Evolutionary conservation across 1,140 invertebrate species (phyloP).

Genomic region (Platorchestia sp.): DNA sequence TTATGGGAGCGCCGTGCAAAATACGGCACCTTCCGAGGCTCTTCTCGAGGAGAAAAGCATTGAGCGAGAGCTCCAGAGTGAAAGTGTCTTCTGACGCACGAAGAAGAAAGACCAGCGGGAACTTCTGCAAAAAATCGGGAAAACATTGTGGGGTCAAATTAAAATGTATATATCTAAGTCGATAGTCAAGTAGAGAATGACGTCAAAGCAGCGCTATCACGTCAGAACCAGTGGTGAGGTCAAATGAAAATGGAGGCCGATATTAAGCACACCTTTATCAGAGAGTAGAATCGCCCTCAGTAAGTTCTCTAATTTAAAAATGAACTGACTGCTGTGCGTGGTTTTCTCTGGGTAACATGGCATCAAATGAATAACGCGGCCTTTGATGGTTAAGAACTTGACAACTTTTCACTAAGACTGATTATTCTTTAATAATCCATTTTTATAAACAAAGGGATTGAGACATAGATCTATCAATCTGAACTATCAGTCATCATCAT

Average conservation of each 20-base stretch:
- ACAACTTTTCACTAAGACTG: too few species aligned
- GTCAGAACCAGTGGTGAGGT: not conserved
- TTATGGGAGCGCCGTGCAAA: constrained; percentile 36
- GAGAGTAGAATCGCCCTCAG: too few species aligned
- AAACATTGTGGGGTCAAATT: not conserved
- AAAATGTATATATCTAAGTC: not conserved
- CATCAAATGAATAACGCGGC: too few species aligned
- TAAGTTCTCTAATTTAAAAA: too few species aligned
- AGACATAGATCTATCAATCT: too few species aligned
- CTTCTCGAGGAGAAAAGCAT: constrained; percentile 23
- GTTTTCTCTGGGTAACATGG: too few species aligned
- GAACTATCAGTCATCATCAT: too few species aligned
- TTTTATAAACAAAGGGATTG: too few species aligned
- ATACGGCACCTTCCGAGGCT: constrained; percentile 33
- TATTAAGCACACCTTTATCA: too few species aligned
- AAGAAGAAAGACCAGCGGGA: not conserved
- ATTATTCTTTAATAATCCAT: too few species aligned
- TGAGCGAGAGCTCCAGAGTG: constrained; percentile 20
- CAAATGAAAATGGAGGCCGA: not conserved
- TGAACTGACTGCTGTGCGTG: too few species aligned
- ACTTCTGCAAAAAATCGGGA: not conserved
- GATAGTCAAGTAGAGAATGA: not conserved
- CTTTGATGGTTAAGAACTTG: too few species aligned
- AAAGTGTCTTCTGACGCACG: not conserved
- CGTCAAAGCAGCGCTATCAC: not conserved